phyloP scores from a whole-genome alignment of 2,888 invertebrate genomes.

The Bimastos eiseni region DNA sequence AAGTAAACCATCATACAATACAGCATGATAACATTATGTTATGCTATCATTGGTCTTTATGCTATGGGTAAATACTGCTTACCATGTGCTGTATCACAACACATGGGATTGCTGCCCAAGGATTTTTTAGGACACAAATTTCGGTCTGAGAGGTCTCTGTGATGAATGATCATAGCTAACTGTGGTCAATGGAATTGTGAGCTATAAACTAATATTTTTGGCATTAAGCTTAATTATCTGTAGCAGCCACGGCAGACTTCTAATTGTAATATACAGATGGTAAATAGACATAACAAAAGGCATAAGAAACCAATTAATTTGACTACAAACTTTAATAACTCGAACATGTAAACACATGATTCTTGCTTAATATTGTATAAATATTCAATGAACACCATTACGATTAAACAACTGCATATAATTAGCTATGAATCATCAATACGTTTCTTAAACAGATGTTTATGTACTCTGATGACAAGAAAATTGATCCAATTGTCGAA shows the following conservation, averaged over 20 bases:
- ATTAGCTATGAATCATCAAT: not conserved
- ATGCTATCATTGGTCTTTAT: too few species aligned
- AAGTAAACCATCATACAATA: too few species aligned
- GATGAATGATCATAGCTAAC: not conserved
- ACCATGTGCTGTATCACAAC: too few species aligned
- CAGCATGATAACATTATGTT: too few species aligned
- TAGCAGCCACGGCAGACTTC: not conserved
- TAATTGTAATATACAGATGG: not conserved
- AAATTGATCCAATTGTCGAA: not conserved
- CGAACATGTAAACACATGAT: conserved; percentile 2
- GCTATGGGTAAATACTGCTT: too few species aligned
- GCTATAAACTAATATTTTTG: not conserved
- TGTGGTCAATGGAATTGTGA: not conserved
- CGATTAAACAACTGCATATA: not conserved
- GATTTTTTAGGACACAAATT: too few species aligned
- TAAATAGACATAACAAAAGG: not conserved
- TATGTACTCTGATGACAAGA: not conserved
- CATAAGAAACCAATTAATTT: not conserved
- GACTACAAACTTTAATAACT: not conserved
- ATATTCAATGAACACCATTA: not conserved
- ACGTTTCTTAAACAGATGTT: not conserved
- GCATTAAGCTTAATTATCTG: not conserved
- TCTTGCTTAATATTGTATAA: conserved; percentile 3
- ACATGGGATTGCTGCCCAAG: too few species aligned
- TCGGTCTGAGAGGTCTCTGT: too few species aligned